These are phyloP conservation scores for Hypomesus transpacificus DNA, from an alignment of 2,113 vertebrate genomes.

Conservation along the genomic window DNA sequence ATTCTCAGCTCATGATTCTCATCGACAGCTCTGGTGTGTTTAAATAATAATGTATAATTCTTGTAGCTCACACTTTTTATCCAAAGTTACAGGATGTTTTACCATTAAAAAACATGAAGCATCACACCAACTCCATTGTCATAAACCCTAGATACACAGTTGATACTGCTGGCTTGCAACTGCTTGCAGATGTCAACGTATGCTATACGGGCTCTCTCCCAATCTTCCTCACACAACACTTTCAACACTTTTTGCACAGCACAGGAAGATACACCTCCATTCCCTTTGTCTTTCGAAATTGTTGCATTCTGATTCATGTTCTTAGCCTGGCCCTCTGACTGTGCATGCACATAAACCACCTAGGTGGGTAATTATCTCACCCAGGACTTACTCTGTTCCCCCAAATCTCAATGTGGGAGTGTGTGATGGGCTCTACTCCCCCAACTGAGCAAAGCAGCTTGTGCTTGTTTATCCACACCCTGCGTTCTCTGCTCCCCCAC, in stretches of 20 bases:
- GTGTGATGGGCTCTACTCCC: slow-evolving; percentile 58
- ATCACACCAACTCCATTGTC: slow-evolving; percentile 41
- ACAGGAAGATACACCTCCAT: slow-evolving; percentile 23
- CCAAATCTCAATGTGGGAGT: slow-evolving; percentile 60
- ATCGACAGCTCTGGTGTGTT: too few species aligned
- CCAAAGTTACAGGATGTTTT: too few species aligned
- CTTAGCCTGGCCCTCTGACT: slow-evolving; percentile 48
- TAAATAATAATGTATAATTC: too few species aligned
- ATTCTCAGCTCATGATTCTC: slow-evolving; percentile 14
- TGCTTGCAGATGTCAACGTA: too few species aligned
- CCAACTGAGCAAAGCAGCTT: slow-evolving; percentile 55
- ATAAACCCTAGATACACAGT: slow-evolving; percentile 36
- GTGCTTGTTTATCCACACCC: slow-evolving; percentile 66
- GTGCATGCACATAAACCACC: slow-evolving; percentile 61
- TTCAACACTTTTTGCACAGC: slow-evolving; percentile 20
- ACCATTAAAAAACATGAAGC: too few species aligned
- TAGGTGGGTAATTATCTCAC: slow-evolving; percentile 70
- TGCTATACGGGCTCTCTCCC: slow-evolving; percentile 12
- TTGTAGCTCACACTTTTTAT: too few species aligned
- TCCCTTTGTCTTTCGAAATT: slow-evolving; percentile 48
- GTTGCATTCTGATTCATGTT: slow-evolving; percentile 59
- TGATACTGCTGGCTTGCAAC: too few species aligned
- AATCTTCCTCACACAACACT: slow-evolving; percentile 19
- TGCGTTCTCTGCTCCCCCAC: slow-evolving; percentile 57
- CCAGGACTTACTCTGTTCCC: slow-evolving; percentile 60